Evolutionary conservation across 2,888 invertebrate genomes (phyloP).

Genomic region (Euzetes globulus): DNA sequence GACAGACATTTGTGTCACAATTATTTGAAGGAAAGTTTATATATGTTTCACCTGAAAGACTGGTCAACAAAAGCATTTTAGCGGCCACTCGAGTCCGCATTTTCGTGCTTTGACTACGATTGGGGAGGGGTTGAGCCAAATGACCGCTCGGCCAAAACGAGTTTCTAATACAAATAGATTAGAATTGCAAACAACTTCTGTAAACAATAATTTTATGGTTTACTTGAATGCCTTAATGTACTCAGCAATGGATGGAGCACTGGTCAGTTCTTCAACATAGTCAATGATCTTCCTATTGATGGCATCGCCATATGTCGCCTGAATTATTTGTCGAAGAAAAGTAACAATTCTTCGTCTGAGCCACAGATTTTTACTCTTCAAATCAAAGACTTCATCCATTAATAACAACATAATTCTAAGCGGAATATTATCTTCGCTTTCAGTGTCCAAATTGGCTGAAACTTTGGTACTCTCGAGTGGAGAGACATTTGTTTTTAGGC

Average conservation of each 20-base stretch:
- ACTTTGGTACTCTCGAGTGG: conserved; percentile 35
- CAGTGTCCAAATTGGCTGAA: conserved; percentile 39
- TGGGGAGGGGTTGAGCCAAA: conserved; percentile 51
- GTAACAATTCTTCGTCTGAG: conserved; percentile 66
- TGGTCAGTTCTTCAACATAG: conserved; percentile 74
- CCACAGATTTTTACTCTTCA: conserved; percentile 73
- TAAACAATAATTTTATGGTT: neutral
- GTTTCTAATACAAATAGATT: conserved; percentile 47
- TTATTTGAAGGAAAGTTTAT: too few relatives aligned
- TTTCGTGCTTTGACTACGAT: conserved; percentile 56
- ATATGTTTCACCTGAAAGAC: conserved; percentile 44
- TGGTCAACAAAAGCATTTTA: conserved; percentile 72
- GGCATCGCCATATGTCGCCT: conserved; percentile 71
- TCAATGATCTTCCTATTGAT: conserved; percentile 80
- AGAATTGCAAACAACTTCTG: neutral
- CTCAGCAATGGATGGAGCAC: conserved; percentile 77
- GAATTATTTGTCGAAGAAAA: conserved; percentile 65
- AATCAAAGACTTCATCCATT: conserved; percentile 77
- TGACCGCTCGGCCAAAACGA: conserved; percentile 56
- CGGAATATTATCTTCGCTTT: conserved; percentile 65
- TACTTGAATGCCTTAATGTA: conserved; percentile 67
- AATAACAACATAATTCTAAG: conserved; percentile 67
- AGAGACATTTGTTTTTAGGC: neutral
- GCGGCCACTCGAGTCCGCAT: conserved; percentile 75
- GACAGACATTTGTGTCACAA: neutral